Evolutionary conservation across 1,140 invertebrate genomes (phyloP).

Genomic region (Oreohelix idahoensis): DNA sequence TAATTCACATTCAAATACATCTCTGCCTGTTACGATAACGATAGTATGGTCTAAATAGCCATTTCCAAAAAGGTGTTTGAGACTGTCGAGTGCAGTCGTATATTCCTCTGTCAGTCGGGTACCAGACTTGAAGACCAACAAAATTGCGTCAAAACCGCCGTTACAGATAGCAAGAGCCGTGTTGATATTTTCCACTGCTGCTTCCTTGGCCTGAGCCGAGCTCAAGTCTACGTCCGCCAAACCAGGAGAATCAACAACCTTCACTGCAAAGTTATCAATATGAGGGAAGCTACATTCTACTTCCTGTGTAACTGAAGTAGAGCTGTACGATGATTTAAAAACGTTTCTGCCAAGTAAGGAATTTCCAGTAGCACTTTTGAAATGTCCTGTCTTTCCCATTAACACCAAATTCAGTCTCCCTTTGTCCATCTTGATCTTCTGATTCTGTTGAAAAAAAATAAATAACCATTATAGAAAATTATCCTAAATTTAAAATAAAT

Average conservation of each 20-base stretch:
- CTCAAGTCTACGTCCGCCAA: not conserved
- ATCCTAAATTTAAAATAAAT: no score
- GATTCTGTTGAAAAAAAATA: no score
- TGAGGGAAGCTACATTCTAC: no score
- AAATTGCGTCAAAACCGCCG: not conserved
- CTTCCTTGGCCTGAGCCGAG: not conserved
- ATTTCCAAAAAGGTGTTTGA: not conserved
- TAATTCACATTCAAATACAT: no score
- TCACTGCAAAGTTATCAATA: not conserved
- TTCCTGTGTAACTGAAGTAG: no score
- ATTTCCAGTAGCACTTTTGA: no score
- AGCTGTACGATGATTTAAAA: no score
- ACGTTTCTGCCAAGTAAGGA: no score
- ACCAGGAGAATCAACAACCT: slow-evolving; percentile 10
- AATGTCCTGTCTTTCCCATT: no score
- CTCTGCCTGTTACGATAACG: not conserved
- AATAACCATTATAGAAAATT: no score
- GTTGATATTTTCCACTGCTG: not conserved
- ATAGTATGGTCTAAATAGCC: not conserved
- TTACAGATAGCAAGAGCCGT: not conserved
- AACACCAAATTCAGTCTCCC: no score
- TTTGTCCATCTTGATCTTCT: no score
- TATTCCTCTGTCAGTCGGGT: not conserved
- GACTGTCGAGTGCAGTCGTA: not conserved
- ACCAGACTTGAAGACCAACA: not conserved